Evolutionary conservation across 2,888 invertebrate species (phyloP).

Genomic region (Darwinula stevensoni): DNA sequence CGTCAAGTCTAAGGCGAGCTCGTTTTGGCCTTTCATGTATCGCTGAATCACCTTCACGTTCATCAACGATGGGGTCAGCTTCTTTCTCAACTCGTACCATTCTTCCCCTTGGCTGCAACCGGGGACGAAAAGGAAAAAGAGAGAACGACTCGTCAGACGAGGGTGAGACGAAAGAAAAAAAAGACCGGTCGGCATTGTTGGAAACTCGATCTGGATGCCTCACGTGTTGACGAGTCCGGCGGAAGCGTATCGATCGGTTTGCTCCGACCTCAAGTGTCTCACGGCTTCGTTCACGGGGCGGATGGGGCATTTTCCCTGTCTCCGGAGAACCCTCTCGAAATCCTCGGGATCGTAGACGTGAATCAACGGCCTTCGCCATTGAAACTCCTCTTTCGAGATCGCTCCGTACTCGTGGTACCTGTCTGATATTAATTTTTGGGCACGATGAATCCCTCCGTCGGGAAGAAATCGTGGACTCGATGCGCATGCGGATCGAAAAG

Average conservation of each 20-base stretch:
- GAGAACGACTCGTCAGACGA: background rate
- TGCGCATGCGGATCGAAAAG: too few species aligned
- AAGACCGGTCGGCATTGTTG: background rate
- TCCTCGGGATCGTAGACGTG: slow-evolving; percentile 12
- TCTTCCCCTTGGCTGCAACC: slow-evolving; percentile 10
- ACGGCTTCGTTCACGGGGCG: slow-evolving; percentile 12
- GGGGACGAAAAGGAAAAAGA: background rate
- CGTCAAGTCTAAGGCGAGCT: slow-evolving; percentile 10
- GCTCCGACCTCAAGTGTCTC: slow-evolving; percentile 9
- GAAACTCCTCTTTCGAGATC: slow-evolving; percentile 11
- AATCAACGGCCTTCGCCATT: slow-evolving; percentile 10
- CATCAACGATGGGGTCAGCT: slow-evolving; percentile 10
- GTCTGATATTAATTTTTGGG: too few species aligned
- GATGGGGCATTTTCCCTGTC: slow-evolving; percentile 11
- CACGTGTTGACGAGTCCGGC: slow-evolving; percentile 11
- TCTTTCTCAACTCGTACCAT: slow-evolving; percentile 10
- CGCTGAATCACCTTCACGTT: slow-evolving; percentile 8
- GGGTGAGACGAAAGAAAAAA: background rate
- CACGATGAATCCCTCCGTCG: too few species aligned
- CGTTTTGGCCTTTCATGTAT: slow-evolving; percentile 9
- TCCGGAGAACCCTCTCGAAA: slow-evolving; percentile 11
- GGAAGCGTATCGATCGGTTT: slow-evolving; percentile 11
- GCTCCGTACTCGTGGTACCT: slow-evolving; percentile 11
- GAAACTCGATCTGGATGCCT: slow-evolving; percentile 5
- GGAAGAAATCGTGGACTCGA: too few species aligned